Conservation (phyloP, 2,113 vertebrate genomes). For the Puffinus mauretanicus region DNA sequence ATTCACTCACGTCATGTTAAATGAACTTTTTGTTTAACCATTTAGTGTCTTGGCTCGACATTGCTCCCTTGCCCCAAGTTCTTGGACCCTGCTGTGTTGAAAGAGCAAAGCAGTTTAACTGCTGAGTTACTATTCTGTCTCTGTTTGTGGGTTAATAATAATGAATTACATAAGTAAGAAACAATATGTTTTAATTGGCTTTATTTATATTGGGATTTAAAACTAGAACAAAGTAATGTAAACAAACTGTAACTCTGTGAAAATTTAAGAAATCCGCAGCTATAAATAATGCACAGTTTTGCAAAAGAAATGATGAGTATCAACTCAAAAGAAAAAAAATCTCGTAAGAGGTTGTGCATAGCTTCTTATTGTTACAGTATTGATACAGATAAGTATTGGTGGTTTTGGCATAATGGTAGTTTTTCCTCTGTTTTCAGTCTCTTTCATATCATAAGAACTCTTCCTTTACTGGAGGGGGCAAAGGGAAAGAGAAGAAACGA, state of each 20-base stretch:
- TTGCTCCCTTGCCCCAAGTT: background rate
- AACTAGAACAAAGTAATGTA: background rate
- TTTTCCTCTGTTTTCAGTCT: background rate
- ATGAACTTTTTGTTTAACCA: background rate
- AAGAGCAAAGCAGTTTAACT: background rate
- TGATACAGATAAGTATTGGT: background rate
- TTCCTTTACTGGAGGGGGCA: background rate
- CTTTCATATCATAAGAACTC: background rate
- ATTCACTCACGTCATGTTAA: background rate
- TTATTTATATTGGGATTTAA: background rate
- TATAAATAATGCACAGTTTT: background rate
- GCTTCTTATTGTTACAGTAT: background rate
- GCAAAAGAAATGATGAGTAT: background rate
- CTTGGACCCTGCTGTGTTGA: background rate
- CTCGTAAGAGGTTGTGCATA: rapidly evolving
- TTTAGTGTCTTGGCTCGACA: background rate
- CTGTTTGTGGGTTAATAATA: background rate
- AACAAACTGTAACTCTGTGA: background rate
- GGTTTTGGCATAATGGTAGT: background rate
- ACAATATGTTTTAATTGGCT: background rate
- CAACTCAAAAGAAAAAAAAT: background rate
- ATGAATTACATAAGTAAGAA: background rate
- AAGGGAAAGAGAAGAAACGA: background rate
- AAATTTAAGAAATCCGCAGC: background rate
- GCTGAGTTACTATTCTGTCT: background rate